phyloP scores from a whole-genome alignment of 2,113 vertebrate species.

The Bujurquina vittata region DNA sequence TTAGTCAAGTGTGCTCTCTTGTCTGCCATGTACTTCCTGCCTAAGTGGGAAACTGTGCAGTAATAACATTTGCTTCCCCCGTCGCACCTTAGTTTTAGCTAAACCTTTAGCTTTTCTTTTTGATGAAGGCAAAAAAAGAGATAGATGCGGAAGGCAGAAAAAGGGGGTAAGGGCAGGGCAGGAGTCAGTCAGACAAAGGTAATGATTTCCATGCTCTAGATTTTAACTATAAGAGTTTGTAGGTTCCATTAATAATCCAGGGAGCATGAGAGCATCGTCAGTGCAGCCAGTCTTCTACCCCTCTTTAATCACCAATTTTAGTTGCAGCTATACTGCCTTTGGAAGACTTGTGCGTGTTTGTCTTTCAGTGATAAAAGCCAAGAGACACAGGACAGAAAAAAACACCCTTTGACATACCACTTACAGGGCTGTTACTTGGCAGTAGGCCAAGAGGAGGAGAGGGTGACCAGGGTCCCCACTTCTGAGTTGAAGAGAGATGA shows the following conservation, averaged over 20 bases:
- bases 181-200: constrained; percentile 45
- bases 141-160: neutral
- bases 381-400: neutral
- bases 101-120: constrained; percentile 20
- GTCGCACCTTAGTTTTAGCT: constrained; percentile 32
- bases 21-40: constrained; percentile 44
- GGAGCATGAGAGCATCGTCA: neutral
- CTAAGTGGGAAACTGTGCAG: constrained; percentile 28
- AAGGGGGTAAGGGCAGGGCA: neutral
- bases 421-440: constrained; percentile 41
- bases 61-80: constrained; percentile 39
- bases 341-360: constrained; percentile 30
- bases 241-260: constrained; percentile 66
- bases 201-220: constrained; percentile 58
- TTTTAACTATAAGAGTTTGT: constrained; percentile 41
- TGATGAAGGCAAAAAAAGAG: neutral
- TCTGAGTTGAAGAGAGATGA: constrained; percentile 49
- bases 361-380: constrained; percentile 26
- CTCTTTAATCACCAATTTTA: constrained; percentile 71
- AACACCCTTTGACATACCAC: constrained; percentile 27
- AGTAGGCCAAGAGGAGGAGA: constrained; percentile 35
- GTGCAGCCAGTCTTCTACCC: constrained; percentile 13
- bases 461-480: constrained; percentile 25
- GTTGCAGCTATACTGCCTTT: constrained; percentile 38
- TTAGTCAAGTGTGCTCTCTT: constrained; percentile 27